Conservation (phyloP, 2,888 invertebrate genomes). For the Eupithecia subumbrata region DNA sequence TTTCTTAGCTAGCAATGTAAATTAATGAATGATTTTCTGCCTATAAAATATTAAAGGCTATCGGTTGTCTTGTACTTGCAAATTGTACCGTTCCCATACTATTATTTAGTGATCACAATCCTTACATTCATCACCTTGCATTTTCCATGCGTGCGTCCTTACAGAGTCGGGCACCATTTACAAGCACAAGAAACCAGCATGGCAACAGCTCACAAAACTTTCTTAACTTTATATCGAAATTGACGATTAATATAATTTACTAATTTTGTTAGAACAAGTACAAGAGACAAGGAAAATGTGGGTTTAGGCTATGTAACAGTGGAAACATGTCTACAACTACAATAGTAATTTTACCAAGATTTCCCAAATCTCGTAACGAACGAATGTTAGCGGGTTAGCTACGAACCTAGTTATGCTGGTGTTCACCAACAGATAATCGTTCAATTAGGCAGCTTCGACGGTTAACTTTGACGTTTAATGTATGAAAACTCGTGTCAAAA, state of each 20-base stretch:
- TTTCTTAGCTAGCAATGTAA: constrained; percentile 74
- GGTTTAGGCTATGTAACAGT: background rate
- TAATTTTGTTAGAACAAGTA: background rate
- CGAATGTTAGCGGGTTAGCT: background rate
- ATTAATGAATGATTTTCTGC: constrained; percentile 74
- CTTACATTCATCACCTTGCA: constrained; percentile 81
- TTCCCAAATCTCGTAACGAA: background rate
- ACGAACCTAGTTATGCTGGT: too few species aligned
- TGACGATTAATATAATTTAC: constrained; percentile 3
- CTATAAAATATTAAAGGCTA: constrained; percentile 68
- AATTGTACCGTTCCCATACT: constrained; percentile 65
- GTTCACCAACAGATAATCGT: too few species aligned
- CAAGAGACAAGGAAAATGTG: background rate
- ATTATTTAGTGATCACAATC: constrained; percentile 58
- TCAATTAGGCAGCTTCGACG: too few species aligned
- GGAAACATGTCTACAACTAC: background rate
- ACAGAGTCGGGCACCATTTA: constrained; percentile 75
- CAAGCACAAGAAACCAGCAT: constrained; percentile 66
- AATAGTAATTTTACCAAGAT: background rate
- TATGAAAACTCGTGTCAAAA: too few species aligned
- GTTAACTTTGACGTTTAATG: too few species aligned
- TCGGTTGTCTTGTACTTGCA: constrained; percentile 70
- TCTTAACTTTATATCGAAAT: background rate
- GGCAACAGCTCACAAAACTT: constrained; percentile 61
- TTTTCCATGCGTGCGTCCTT: constrained; percentile 74